These are phyloP conservation scores for Montipora cactus DNA, from an alignment of 64 coral and sea anemone genomes.

Conservation along the genomic window DNA sequence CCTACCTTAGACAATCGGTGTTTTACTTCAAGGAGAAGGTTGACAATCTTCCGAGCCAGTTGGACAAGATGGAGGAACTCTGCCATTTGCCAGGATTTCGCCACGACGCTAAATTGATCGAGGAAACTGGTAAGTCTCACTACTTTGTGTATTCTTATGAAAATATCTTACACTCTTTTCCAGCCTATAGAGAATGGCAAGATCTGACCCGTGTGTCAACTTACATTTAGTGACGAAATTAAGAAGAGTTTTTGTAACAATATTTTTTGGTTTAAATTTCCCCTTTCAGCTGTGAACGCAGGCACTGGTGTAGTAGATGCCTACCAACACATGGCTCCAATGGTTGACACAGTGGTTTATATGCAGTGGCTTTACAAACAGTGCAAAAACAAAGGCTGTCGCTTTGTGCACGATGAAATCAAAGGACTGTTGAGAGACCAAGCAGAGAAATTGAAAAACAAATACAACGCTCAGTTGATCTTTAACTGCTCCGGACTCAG, in stretches of 20 bases:
- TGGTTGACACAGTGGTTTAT: slow-evolving; percentile 60
- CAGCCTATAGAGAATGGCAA: no score
- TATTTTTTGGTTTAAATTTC: neutral
- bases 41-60: neutral
- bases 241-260: neutral
- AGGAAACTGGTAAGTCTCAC: slow-evolving; percentile 30
- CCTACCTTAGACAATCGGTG: slow-evolving; percentile 40
- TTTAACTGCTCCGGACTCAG: slow-evolving; percentile 57
- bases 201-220: no score
- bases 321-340: slow-evolving; percentile 60
- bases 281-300: slow-evolving; percentile 22
- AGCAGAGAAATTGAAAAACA: slow-evolving; percentile 38
- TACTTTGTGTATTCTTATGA: no score
- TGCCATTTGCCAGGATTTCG: slow-evolving; percentile 39
- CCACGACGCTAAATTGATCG: slow-evolving; percentile 29
- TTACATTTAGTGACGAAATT: neutral
- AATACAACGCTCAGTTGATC: slow-evolving; percentile 40
- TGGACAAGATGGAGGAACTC: slow-evolving; percentile 35
- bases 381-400: slow-evolving; percentile 49
- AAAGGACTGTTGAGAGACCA: slow-evolving; percentile 52
- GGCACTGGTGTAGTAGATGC: slow-evolving; percentile 58
- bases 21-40: slow-evolving; percentile 53
- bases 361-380: slow-evolving; percentile 80
- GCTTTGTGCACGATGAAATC: slow-evolving; percentile 46
- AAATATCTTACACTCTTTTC: neutral